Evolutionary conservation across 2,113 vertebrate species (phyloP).

Genomic region (Campylomormyrus numenius): DNA sequence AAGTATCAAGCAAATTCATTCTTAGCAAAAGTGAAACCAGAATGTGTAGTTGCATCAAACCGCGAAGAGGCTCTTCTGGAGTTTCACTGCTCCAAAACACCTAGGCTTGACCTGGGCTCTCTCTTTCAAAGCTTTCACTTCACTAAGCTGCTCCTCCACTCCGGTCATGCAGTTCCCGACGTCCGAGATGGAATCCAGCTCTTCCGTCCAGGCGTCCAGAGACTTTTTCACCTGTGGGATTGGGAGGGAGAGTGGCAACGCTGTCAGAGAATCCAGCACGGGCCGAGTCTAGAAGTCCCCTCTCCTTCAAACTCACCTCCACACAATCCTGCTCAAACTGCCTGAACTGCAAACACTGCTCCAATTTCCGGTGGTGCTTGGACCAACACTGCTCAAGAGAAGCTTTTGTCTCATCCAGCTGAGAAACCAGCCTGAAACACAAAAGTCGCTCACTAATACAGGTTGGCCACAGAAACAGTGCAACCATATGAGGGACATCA

Average conservation of each 20-base stretch:
- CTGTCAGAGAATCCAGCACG: not conserved
- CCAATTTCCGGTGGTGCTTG: constrained; percentile 80
- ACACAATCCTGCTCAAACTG: constrained; percentile 86
- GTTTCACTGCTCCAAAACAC: not conserved
- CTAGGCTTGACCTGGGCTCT: constrained; percentile 69
- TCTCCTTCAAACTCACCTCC: constrained; percentile 62
- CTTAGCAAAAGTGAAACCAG: not conserved
- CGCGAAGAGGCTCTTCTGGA: not conserved
- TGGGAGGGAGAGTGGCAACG: not conserved
- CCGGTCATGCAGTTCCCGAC: constrained; percentile 67
- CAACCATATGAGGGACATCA: not conserved
- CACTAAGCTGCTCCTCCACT: constrained; percentile 71
- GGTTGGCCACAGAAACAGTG: not conserved
- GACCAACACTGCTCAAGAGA: constrained; percentile 86
- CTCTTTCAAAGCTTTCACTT: constrained; percentile 70
- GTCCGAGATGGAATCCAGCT: constrained; percentile 61
- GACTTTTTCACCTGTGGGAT: constrained; percentile 68
- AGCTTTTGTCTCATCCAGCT: constrained; percentile 86
- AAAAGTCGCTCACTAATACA: not conserved
- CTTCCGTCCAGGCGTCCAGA: constrained; percentile 67
- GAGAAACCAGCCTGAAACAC: constrained; percentile 71
- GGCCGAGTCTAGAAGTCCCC: not conserved
- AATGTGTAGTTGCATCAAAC: too few species aligned
- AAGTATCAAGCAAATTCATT: not conserved
- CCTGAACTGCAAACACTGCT: constrained; percentile 83